Evolutionary conservation across 2,888 invertebrate species (phyloP).

Genomic region (Xylocampa areola): DNA sequence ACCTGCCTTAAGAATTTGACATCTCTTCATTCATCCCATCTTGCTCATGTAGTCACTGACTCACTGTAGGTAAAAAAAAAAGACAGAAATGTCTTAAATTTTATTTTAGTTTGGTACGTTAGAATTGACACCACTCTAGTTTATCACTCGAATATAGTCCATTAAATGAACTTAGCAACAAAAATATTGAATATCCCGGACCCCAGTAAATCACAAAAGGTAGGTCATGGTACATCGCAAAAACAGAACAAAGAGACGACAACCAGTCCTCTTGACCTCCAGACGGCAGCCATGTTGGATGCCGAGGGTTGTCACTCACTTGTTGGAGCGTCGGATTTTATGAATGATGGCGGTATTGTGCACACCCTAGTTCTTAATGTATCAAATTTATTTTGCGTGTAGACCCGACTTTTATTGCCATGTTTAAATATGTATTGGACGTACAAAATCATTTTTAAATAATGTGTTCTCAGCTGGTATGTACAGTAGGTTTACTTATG

Average conservation of each 20-base stretch:
- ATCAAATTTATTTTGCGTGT: background rate
- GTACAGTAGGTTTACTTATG: too few species aligned
- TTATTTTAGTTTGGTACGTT: too few species aligned
- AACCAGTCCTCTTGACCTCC: constrained; percentile 78
- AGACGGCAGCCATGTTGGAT: constrained; percentile 69
- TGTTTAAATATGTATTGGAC: too few species aligned
- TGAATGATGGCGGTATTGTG: constrained; percentile 27
- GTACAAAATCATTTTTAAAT: too few species aligned
- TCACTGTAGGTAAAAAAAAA: too few species aligned
- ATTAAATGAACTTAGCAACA: constrained; percentile 39
- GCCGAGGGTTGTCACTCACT: constrained; percentile 54
- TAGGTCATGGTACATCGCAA: constrained; percentile 80
- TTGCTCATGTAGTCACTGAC: too few species aligned
- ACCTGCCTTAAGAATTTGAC: too few species aligned
- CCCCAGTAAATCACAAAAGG: constrained; percentile 77
- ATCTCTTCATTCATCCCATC: too few species aligned
- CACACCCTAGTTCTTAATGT: background rate
- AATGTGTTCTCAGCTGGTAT: too few species aligned
- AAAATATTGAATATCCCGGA: constrained; percentile 42
- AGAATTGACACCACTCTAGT: too few species aligned
- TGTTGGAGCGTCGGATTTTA: constrained; percentile 19
- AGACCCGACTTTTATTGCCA: too few species aligned
- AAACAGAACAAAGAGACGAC: constrained; percentile 71
- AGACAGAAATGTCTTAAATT: too few species aligned
- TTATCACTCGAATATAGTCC: constrained; percentile 20